phyloP scores from a whole-genome alignment of 2,113 vertebrate species.

The Aphelocoma coerulescens region DNA sequence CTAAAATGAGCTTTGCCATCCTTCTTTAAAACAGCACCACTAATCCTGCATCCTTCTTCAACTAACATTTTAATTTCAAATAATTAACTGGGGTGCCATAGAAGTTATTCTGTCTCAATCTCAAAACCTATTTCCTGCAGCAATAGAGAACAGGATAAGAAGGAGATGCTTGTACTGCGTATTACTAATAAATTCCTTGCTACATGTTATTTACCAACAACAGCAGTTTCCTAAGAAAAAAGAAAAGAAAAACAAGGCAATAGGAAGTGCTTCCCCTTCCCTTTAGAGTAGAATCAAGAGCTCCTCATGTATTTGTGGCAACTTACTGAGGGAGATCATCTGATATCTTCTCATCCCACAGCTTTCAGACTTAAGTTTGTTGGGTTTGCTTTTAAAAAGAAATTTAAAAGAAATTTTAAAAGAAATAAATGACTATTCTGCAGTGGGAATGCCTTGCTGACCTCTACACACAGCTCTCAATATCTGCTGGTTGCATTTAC shows the following conservation, averaged over 20 bases:
- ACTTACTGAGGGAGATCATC: background rate
- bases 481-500: background rate
- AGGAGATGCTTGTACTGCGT: background rate
- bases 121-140: background rate
- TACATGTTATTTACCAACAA: background rate
- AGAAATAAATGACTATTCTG: accelerated
- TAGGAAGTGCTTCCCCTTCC: background rate
- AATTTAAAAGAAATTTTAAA: background rate
- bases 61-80: background rate
- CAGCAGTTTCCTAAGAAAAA: background rate
- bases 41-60: background rate
- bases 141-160: background rate
- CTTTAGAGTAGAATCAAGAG: background rate
- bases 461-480: background rate
- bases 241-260: background rate
- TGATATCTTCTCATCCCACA: background rate
- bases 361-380: background rate
- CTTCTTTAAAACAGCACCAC: background rate
- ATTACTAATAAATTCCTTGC: background rate
- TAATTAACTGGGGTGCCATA: background rate
- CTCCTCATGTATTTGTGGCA: background rate
- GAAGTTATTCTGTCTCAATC: background rate
- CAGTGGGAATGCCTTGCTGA: background rate
- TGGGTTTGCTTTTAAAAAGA: background rate
- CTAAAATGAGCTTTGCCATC: background rate